Evolutionary conservation across 2,797 vertebrate species (phyloP), one percentile per base, ranked within the genome.

Genomic region (Malacoctenus gilli): DNA sequence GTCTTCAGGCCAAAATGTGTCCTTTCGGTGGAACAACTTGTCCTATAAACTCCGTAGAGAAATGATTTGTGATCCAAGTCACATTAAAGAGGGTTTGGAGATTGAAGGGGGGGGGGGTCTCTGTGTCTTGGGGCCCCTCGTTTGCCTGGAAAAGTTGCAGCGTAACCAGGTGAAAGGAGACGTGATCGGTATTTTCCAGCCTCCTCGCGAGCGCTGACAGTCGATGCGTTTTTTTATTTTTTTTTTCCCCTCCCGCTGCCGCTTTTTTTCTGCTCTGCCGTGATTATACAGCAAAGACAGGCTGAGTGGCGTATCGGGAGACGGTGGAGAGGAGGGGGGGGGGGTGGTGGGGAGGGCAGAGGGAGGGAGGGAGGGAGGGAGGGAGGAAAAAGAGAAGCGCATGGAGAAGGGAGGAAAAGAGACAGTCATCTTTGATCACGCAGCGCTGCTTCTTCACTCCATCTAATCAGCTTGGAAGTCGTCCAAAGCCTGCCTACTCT

Each of bases 381-480:
- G 2, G 15, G 34, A 36, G 34, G 10, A 35, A n/a, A 35, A n/a
- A 35, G n/a, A 14, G 35, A 38, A 4, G 23, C 16, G n/a, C 22
- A 50, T 8, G 30, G 30, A 15, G 5, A 4, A 31, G 50, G 11
- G 42, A 43, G 37, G 18, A 16, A 35, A 63, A 31, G 30, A 47
- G 59, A 49, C 53, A n/a, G 42, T 51, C 54, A 48, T 69, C 71
- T 70, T 55, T 71, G 62, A 73, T 68, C 67, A 39, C 1, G 52
- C 58, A 55, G 52, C 12, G 53, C 54, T 56, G 43, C 70, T 69
- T 46, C 56, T 65, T 57, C 58, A 51, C 46, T 40, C 16, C 37
- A 36, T 64, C 68, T 75, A 66, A 76, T 83, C 72, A 68, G 62
- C 68, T 65, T 68, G 65, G 68, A 68, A 5, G 3, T 5, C 52